These are phyloP conservation scores for Coelogynopora nodosa DNA, from an alignment of 2,888 invertebrate genomes.

Conservation along the genomic window DNA sequence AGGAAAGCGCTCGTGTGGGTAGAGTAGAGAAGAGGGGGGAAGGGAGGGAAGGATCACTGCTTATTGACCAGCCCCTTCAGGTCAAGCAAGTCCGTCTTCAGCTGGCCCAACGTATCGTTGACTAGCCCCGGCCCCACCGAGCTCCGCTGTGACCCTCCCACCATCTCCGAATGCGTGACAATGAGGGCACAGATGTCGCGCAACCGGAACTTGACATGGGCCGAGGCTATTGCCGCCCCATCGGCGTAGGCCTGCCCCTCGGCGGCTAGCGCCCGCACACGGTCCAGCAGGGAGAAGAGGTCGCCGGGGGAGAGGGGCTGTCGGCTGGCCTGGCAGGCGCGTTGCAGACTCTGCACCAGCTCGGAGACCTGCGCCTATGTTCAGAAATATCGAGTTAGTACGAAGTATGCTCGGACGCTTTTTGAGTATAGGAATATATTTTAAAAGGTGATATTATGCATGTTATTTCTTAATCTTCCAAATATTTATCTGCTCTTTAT, in stretches of 20 bases:
- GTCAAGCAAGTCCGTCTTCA: not conserved
- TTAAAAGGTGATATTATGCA: no score
- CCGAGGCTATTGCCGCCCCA: not conserved
- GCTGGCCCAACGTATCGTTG: not conserved
- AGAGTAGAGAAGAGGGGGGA: no score
- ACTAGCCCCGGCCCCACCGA: not conserved
- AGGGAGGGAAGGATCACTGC: no score
- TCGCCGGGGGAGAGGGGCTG: not conserved
- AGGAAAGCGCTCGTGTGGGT: no score
- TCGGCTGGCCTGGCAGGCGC: not conserved
- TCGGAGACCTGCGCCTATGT: not conserved
- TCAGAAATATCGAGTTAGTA: no score
- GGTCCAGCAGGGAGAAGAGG: not conserved
- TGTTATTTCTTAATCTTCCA: no score
- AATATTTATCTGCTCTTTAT: no score
- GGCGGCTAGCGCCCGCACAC: not conserved
- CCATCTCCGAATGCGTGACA: not conserved
- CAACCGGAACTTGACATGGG: not conserved
- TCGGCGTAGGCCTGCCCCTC: not conserved
- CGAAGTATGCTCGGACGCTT: no score
- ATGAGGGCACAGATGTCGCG: not conserved
- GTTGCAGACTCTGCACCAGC: not conserved
- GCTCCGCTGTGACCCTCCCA: not conserved
- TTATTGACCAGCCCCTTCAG: not conserved
- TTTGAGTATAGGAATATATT: no score